A percentile compares a stretch with the other conserved stretches of the same genome.
These are phyloP conservation scores for Lampropteryx suffumata DNA, from an alignment of 2,888 invertebrate species.

Conservation along the genomic window DNA sequence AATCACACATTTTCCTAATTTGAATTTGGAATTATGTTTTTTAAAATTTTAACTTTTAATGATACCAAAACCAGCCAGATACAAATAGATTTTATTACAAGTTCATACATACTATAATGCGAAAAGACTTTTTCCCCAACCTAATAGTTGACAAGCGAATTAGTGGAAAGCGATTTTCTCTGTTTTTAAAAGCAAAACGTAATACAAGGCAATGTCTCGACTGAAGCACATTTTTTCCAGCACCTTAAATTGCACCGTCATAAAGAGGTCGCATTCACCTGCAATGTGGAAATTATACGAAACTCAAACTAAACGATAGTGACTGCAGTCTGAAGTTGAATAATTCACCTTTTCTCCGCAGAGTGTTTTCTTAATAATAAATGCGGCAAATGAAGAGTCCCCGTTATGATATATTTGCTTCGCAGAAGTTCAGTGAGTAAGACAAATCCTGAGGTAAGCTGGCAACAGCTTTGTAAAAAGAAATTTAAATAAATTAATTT, in stretches of 20 bases:
- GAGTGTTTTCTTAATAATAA: conserved; percentile 50
- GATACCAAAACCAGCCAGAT: too few relatives aligned
- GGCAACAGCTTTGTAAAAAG: too few relatives aligned
- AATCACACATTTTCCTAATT: too few relatives aligned
- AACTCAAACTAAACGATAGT: conserved; percentile 49
- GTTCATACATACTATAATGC: too few relatives aligned
- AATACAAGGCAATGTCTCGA: conserved; percentile 1
- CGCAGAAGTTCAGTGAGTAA: neutral
- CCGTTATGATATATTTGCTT: conserved; percentile 23
- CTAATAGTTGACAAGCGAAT: too few relatives aligned
- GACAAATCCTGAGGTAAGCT: too few relatives aligned
- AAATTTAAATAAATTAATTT: too few relatives aligned
- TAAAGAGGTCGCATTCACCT: conserved; percentile 26
- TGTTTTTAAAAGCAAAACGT: too few relatives aligned
- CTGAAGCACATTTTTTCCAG: conserved; percentile 12
- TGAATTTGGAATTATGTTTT: too few relatives aligned
- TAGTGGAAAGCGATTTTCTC: neutral
- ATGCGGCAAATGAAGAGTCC: conserved; percentile 33
- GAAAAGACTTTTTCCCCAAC: too few relatives aligned
- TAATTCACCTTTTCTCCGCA: conserved; percentile 48
- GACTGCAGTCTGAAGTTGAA: conserved; percentile 45
- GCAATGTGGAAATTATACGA: conserved; percentile 33
- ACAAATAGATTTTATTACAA: too few relatives aligned
- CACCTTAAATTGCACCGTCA: conserved; percentile 24
- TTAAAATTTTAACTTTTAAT: too few relatives aligned